Evolutionary conservation across 2,888 invertebrate genomes (phyloP), one percentile per base, ranked within the genome.

Genomic region (Flexamia atlantica): DNA sequence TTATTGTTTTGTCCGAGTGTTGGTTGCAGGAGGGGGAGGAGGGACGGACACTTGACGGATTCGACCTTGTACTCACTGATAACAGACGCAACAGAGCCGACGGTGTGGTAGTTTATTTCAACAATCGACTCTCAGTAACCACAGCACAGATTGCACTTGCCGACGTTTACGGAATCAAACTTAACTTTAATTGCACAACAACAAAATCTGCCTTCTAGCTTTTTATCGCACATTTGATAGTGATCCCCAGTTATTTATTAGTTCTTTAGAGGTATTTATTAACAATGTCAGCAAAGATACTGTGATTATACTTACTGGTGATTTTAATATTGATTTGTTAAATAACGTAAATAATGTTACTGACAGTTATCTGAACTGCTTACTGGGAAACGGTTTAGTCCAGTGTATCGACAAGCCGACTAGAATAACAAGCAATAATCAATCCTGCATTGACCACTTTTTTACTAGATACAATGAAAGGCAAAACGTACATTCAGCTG

Each of bases 81-180:
- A 20, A 14, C 2, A n/a, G 46, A 42, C 46, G 5, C 5, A 46
- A 80, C 9, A 28, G 20, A 12, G 28, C 12, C 20, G 46, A 80
- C 57, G 80, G 80, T 14, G 80, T 80, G n/a, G 20, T 80, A 53
- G 50, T 80, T 46, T 80, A 53, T 53, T 12, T 30, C 40, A 76
- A 53, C 17, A 53, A 50, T 0, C n/a, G 80, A 20, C 25, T 80
- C 25, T 25, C 20, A 23, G 53, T 32, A 12, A 50, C 28, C 23
- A 14, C 28, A 12, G 9, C n/a, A 30, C 53, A 80, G 17, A 17
- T 80, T 50, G 7, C 50, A 7, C 20, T 80, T 12, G 80, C 23
- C n/a, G 80, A 53, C 17, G 80, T 80, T 7, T 42, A 50, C 28
- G 80, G 80, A 50, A 14, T 80, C 17, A 53, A 23, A 30, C 12